Conservation (phyloP, 1,140 invertebrate genomes). For the Laupala kohalensis region DNA sequence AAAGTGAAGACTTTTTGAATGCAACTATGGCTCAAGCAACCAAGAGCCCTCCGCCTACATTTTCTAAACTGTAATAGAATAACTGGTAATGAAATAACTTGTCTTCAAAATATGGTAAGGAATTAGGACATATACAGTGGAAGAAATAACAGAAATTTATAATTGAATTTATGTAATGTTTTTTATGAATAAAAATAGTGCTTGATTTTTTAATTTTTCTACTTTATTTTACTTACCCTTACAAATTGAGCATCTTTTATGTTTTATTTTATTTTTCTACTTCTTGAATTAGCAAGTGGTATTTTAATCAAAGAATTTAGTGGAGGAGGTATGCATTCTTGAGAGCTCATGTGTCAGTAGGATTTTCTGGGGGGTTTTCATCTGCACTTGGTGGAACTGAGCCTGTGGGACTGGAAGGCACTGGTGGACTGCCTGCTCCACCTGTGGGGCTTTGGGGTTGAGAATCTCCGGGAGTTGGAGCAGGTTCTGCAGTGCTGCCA, state of each 20-base stretch:
- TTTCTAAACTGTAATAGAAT: conserved; percentile 50
- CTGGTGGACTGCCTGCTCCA: too few species aligned
- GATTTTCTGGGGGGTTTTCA: too few species aligned
- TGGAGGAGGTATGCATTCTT: too few species aligned
- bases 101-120: neutral
- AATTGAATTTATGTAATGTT: neutral
- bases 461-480: too few species aligned
- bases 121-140: neutral
- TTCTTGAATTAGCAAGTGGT: too few species aligned
- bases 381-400: too few species aligned
- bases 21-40: conserved; percentile 57
- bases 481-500: too few species aligned
- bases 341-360: too few species aligned
- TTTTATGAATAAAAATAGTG: conserved; percentile 1
- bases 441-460: too few species aligned
- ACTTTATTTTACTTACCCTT: neutral
- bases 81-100: neutral
- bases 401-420: too few species aligned
- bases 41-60: conserved; percentile 51
- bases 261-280: neutral
- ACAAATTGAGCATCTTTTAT: neutral
- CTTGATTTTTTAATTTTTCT: neutral
- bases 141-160: too few species aligned
- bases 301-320: too few species aligned
- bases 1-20: conserved; percentile 82